phyloP scores from a whole-genome alignment of 2,888 invertebrate genomes.

The Tanaodytes sp. region DNA sequence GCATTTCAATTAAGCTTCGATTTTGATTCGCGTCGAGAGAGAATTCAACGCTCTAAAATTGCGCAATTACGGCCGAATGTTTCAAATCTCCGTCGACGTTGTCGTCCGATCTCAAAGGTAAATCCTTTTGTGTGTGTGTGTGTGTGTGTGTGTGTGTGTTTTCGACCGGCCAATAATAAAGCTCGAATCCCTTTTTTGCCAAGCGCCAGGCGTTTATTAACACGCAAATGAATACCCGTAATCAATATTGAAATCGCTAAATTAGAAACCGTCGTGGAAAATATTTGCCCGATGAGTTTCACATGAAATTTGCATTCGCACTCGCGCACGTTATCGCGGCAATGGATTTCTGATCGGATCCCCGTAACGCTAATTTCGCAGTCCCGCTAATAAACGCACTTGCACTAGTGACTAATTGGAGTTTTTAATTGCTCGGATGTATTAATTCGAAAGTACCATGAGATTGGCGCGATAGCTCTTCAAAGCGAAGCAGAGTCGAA shows the following conservation, averaged over 20 bases:
- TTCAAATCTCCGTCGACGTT: too few species aligned
- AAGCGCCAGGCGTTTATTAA: too few species aligned
- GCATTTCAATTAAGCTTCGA: too few species aligned
- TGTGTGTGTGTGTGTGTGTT: too few species aligned
- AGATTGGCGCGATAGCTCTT: constrained; percentile 52
- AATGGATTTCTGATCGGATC: constrained; percentile 32
- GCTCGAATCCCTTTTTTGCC: too few species aligned
- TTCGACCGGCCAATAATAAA: too few species aligned
- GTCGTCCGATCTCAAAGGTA: too few species aligned
- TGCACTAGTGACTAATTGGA: constrained; percentile 53
- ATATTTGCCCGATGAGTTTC: constrained; percentile 21
- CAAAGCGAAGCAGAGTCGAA: constrained; percentile 53
- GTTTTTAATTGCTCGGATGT: constrained; percentile 52
- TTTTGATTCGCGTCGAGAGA: too few species aligned
- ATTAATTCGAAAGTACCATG: constrained; percentile 54
- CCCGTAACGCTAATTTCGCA: constrained; percentile 23
- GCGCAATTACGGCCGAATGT: too few species aligned
- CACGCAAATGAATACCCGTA: too few species aligned
- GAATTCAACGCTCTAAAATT: too few species aligned
- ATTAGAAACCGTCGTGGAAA: constrained; percentile 6
- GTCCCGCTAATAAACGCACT: constrained; percentile 48
- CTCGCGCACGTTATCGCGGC: constrained; percentile 17
- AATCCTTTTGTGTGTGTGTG: too few species aligned
- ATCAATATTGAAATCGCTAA: not conserved
- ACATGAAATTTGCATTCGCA: constrained; percentile 31